These are phyloP conservation scores for Actinia tenebrosa DNA, from an alignment of 64 coral and sea anemone species.

Conservation along the genomic window DNA sequence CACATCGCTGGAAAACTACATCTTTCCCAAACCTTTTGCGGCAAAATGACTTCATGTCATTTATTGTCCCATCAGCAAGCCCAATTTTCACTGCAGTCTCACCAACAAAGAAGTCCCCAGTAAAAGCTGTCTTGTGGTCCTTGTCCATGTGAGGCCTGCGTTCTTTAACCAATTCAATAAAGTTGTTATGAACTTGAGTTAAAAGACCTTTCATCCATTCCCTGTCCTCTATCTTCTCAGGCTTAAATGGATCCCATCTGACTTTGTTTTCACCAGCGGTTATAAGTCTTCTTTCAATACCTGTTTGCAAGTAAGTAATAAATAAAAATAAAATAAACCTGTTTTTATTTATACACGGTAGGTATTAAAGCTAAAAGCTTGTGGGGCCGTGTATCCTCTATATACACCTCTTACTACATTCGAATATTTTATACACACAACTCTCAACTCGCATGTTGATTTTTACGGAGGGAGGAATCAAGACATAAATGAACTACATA, in stretches of 20 bases:
- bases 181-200: slow-evolving; percentile 69
- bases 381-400: no score
- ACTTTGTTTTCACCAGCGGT: slow-evolving; percentile 80
- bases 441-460: no score
- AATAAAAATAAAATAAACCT: no score
- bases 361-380: no score
- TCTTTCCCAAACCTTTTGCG: slow-evolving; percentile 68
- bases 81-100: slow-evolving; percentile 61
- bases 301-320: neutral
- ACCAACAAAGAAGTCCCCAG: slow-evolving; percentile 74
- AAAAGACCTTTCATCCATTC: slow-evolving; percentile 46
- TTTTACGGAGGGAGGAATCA: no score
- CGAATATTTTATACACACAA: no score
- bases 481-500: no score
- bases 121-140: slow-evolving; percentile 71
- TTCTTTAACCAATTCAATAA: slow-evolving; percentile 70
- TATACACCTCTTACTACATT: no score
- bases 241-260: slow-evolving; percentile 64
- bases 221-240: slow-evolving; percentile 65
- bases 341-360: no score
- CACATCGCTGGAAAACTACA: slow-evolving; percentile 84
- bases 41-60: slow-evolving; percentile 60
- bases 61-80: slow-evolving; percentile 63
- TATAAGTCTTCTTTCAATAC: slow-evolving; percentile 57
- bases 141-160: slow-evolving; percentile 65